Conservation (phyloP, 2,888 invertebrate genomes). For the Tachystola acroxantha region DNA sequence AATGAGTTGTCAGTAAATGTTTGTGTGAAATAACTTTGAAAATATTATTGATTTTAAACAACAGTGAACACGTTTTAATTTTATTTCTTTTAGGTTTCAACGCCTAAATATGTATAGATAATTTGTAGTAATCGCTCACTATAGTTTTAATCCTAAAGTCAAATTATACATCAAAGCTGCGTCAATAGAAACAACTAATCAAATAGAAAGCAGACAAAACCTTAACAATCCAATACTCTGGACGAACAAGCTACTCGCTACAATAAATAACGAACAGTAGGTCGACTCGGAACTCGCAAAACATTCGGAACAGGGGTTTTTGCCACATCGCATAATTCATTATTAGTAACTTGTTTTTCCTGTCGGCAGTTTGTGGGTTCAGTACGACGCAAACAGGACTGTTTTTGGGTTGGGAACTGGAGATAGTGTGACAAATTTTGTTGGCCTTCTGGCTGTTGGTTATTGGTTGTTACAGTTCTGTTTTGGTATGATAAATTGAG, state of each 20-base stretch:
- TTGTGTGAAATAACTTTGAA: too few relatives aligned
- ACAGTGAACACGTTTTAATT: too few relatives aligned
- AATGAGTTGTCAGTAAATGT: too few relatives aligned
- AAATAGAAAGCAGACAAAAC: slow-evolving; percentile 9
- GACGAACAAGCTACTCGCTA: not conserved
- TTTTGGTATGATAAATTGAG: not conserved
- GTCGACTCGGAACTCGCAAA: slow-evolving; percentile 5
- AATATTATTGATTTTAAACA: too few relatives aligned
- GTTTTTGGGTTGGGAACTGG: slow-evolving; percentile 9
- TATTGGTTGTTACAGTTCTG: not conserved
- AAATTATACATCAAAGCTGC: too few relatives aligned
- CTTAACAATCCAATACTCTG: slow-evolving; percentile 1
- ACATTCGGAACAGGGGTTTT: slow-evolving; percentile 10
- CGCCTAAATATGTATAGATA: too few relatives aligned
- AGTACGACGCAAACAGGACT: slow-evolving; percentile 7
- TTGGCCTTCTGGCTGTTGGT: not conserved
- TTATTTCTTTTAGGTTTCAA: too few relatives aligned
- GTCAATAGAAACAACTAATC: slow-evolving; percentile 12
- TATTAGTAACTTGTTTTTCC: slow-evolving; percentile 30
- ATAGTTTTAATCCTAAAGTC: too few relatives aligned
- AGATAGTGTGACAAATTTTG: slow-evolving; percentile 6
- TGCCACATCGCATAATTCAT: slow-evolving; percentile 23
- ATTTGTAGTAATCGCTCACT: too few relatives aligned
- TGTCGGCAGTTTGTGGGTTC: slow-evolving; percentile 18
- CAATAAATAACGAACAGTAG: slow-evolving; percentile 6